A percentile compares a stretch with the other conserved stretches of the same genome.
Conservation (phyloP, 2,113 vertebrate genomes). For the Parotia lawesii region DNA sequence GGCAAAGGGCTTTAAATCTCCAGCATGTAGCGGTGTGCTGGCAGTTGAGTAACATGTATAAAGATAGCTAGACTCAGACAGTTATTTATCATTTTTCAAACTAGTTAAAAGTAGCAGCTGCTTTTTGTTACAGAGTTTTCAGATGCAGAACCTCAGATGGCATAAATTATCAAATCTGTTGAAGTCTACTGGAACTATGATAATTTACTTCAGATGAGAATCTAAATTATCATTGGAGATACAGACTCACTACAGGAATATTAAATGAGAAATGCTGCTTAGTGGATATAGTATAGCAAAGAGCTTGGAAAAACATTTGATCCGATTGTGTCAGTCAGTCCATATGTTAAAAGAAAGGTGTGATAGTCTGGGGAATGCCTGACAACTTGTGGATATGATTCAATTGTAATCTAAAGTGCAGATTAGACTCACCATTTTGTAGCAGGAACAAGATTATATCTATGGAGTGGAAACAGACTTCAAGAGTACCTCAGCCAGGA, state of each 20-base stretch:
- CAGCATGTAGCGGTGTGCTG: neutral
- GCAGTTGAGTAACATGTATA: neutral
- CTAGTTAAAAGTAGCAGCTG: neutral
- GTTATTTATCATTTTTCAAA: neutral
- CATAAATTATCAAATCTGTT: constrained; percentile 16
- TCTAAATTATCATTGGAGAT: neutral
- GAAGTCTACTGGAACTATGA: neutral
- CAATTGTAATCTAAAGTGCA: neutral
- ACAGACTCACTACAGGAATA: neutral
- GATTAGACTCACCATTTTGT: neutral
- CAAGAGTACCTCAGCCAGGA: neutral
- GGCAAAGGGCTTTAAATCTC: neutral
- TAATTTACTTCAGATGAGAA: constrained; percentile 25
- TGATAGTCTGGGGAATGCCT: neutral
- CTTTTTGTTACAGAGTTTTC: neutral
- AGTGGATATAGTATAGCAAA: neutral
- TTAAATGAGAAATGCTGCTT: neutral
- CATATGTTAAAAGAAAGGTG: neutral
- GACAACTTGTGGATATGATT: neutral
- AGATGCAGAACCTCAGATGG: neutral
- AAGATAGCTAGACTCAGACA: neutral
- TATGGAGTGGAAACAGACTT: neutral
- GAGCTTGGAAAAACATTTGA: constrained; percentile 1
- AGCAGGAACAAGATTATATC: neutral
- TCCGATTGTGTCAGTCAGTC: neutral